Percentiles rank a stretch among this genome's conserved stretches.
Evolutionary conservation across 92 coral and sea anemone species (phyloP).

Genomic region (Epizoanthus stellaris): DNA sequence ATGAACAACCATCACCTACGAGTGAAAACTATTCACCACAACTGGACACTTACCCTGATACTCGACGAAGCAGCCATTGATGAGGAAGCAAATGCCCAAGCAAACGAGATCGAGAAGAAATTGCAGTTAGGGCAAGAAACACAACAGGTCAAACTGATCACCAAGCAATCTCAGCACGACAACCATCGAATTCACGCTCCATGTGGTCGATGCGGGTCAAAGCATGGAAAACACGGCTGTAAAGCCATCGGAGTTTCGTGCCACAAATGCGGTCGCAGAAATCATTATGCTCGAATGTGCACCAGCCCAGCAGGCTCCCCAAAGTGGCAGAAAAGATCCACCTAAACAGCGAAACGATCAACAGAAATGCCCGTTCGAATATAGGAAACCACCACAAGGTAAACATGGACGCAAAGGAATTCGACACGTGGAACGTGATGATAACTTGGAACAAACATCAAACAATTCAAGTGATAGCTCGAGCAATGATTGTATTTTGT

Average conservation of each 20-base stretch:
- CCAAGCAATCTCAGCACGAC: no score
- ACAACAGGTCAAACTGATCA: conserved; percentile 7
- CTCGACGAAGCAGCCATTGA: conserved; percentile 63
- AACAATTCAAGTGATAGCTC: background rate
- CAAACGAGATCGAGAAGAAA: conserved; percentile 50
- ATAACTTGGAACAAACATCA: no score
- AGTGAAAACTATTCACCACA: conserved; percentile 48
- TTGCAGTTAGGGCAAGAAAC: conserved; percentile 41
- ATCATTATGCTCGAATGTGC: conserved; percentile 64
- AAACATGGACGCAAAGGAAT: conserved; percentile 21
- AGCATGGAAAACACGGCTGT: conserved; percentile 47
- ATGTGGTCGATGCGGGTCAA: conserved; percentile 50
- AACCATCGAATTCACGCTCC: no score
- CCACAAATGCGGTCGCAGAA: conserved; percentile 52
- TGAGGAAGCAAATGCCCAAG: conserved; percentile 57
- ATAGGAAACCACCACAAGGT: background rate
- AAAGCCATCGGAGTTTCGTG: conserved; percentile 57
- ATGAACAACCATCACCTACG: conserved; percentile 52
- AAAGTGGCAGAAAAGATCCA: background rate
- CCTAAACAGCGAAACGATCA: conserved; percentile 13
- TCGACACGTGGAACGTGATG: conserved; percentile 14
- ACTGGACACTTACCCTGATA: conserved; percentile 55
- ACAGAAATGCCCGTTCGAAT: background rate
- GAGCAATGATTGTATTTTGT: conserved; percentile 11
- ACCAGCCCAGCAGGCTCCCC: no score